Evolutionary conservation across 2,113 vertebrate species (phyloP), one percentile per base, ranked within the genome.

Genomic region (Aegotheles bennettii): DNA sequence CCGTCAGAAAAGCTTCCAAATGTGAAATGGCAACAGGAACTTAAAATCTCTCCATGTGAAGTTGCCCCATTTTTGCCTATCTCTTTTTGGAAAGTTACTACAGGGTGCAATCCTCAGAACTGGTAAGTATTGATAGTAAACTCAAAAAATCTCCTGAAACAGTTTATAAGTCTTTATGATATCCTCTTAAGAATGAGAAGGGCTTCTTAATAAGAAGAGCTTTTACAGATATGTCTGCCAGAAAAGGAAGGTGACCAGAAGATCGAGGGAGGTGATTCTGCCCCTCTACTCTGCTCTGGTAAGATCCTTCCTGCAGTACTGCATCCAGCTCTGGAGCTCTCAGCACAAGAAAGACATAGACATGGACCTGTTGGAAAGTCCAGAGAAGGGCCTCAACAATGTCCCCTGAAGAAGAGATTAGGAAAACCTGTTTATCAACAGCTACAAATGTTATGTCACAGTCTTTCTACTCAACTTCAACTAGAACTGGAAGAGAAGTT

Each of bases 1-100:
- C 78, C 96, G 83, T 96, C 79, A 96, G 90, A 97, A 98, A 97
- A 96, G 43, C 84, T 94, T 97, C 88, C 74, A 96, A 95, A 95
- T 10, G 16, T 75, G 60, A 94, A 90, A 68, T 50, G 47, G 84
- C 89, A 97, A 97, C 91, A 3, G 42, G 63, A 97, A 91, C 60
- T 63, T 65, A 91, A 94, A 96, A 89, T 87, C 51, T 63, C 43
- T 96, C 64, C 36, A 9, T 51, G 54, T 87, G 84, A 97, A 81
- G 59, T 93, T 95, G 35, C 47, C 65, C 77, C 50, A 23, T 59
- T 85, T 88, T 96, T 96, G 63, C 48, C 19, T 81, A 5, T 25
- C 28, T 74, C 29, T 8, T 38, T 71, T 65, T 63, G 90, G 74
- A 87, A 96, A 57, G 28, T 77, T 38, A 95, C 94, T 90, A 29